Evolutionary conservation across 2,888 invertebrate genomes (phyloP), one percentile per base, ranked within the genome.

Genomic region (Brachyopa scutellaris): DNA sequence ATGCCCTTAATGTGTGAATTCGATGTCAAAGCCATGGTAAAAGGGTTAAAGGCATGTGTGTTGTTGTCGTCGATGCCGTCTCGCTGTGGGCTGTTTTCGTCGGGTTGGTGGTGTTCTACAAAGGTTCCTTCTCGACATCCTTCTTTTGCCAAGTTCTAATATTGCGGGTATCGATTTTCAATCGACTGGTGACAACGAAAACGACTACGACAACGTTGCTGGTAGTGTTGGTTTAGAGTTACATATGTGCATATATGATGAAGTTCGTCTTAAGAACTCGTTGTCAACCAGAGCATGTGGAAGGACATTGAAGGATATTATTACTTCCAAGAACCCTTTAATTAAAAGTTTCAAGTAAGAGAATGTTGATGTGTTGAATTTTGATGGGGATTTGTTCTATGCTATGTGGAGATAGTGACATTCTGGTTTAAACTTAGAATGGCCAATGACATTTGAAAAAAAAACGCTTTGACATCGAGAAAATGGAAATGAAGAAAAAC

Each of bases 121-220:
- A 82, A 76, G 69, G 73, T 33, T 45, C 13, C 11, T 64, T 36
- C 80, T 61, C 74, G 69, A 74, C 80, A 80, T 80, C 69, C 61
- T 69, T n/a, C n/a, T n/a, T 80, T 64, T 57, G 55, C 55, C 36
- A 66, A 64, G 57, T 70, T 82, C 76, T 76, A 70, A 82, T 82
- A 82, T 76, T 82, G 76, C 70, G 82, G 82, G 76, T 82, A 82
- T 82, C 57, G 82, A 82, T 82, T 82, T 82, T 82, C 70, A 70
- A 82, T 82, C 82, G 82, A 53, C 64, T 57, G 21, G 13, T 8
- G 21, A n/a, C 8, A 11, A 38, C 47, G 23, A 29, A 1, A 36
- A 36, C 23, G 36, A 47, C 13, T 5, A 29, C 40, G 36, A 59
- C 36, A 36, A 36, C 21, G 40, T 19, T 21, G 15, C 21, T 11